Percentiles rank a stretch among this genome's conserved stretches.
Conservation (phyloP, 2,797 vertebrate species). For the Poeciliopsis paucimaculata region DNA sequence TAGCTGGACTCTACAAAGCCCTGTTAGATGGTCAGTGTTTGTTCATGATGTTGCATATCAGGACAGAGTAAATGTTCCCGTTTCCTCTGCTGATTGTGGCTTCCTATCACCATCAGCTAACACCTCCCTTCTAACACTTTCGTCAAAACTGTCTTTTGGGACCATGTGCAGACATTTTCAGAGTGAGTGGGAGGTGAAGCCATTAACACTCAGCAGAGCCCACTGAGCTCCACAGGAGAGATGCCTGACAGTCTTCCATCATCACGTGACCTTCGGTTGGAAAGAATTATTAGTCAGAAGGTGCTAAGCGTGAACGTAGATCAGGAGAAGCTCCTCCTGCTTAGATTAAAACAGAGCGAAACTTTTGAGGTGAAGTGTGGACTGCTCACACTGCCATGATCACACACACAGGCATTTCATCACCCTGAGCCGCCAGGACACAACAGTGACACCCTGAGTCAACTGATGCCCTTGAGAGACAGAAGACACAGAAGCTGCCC, state of each 20-base stretch:
- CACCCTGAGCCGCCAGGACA: constrained; percentile 39
- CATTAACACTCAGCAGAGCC: constrained; percentile 38
- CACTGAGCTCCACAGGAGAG: constrained; percentile 47
- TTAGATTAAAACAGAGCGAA: constrained; percentile 44
- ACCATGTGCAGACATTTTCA: constrained; percentile 34
- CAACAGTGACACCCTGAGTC: constrained; percentile 45
- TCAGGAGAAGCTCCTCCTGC: constrained; percentile 32
- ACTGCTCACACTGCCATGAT: constrained; percentile 31
- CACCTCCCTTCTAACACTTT: constrained; percentile 22
- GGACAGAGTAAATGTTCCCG: background rate
- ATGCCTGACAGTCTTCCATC: constrained; percentile 37
- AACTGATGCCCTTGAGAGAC: constrained; percentile 70
- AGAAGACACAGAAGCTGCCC: constrained; percentile 41
- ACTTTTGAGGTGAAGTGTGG: background rate
- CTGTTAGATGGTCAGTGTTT: constrained; percentile 9
- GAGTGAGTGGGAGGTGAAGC: constrained; percentile 45
- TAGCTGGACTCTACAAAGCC: constrained; percentile 19
- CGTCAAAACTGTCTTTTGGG: constrained; percentile 21
- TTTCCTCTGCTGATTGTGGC: background rate
- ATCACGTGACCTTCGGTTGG: constrained; percentile 64
- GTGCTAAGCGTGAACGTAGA: constrained; percentile 50
- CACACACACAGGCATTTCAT: constrained; percentile 60
- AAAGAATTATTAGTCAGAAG: constrained; percentile 59
- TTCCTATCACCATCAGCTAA: constrained; percentile 15
- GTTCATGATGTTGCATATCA: background rate